These are phyloP conservation scores for Tachina lurida DNA, from an alignment of 2,888 invertebrate genomes.

Conservation along the genomic window DNA sequence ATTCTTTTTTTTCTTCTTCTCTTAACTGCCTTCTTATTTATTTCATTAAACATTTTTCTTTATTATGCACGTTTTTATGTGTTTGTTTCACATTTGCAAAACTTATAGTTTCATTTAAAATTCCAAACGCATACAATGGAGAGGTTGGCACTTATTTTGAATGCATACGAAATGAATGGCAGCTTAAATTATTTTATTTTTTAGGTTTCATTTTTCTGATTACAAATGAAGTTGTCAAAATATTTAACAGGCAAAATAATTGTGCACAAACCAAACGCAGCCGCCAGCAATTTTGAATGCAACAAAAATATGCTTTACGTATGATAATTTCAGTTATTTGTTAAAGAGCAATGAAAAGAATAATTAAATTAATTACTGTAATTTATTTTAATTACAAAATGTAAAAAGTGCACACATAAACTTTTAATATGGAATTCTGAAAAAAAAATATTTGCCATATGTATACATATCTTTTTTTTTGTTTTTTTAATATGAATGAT, in stretches of 20 bases:
- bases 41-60: conserved; percentile 24
- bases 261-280: conserved; percentile 50
- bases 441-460: background rate
- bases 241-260: conserved; percentile 71
- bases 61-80: background rate
- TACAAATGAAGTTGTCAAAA: conserved; percentile 72
- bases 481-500: too few species aligned
- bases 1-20: background rate
- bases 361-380: conserved; percentile 12
- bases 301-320: conserved; percentile 6
- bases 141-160: conserved; percentile 54
- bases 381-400: conserved; percentile 17
- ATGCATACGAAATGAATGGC: conserved; percentile 48
- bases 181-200: conserved; percentile 44
- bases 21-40: background rate
- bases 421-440: background rate
- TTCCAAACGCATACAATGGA: conserved; percentile 50
- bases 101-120: conserved; percentile 62
- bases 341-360: background rate
- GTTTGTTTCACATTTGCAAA: conserved; percentile 42
- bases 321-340: conserved; percentile 17
- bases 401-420: background rate
- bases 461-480: too few species aligned
- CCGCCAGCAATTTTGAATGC: conserved; percentile 34
- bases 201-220: conserved; percentile 49